Evolutionary conservation across 2,888 invertebrate species (phyloP).

Genomic region (Nycteola revayana): DNA sequence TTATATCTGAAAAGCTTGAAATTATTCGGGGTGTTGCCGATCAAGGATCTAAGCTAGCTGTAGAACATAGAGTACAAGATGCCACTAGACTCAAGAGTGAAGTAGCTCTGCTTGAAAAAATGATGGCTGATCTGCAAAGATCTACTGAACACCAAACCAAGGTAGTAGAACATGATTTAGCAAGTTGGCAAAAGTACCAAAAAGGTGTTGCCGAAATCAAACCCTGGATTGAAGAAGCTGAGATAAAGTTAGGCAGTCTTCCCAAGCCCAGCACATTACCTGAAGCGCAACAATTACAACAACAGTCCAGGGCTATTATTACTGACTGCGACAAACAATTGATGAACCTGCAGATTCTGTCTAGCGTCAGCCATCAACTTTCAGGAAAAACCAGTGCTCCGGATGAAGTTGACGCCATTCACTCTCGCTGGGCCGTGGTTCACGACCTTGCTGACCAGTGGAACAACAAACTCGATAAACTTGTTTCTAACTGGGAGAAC

Average conservation of each 20-base stretch:
- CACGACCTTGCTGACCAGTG: slow-evolving; percentile 90
- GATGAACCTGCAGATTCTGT: slow-evolving; percentile 87
- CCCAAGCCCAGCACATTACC: slow-evolving; percentile 89
- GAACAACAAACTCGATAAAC: slow-evolving; percentile 88
- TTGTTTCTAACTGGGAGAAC: slow-evolving; percentile 90
- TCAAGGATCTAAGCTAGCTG: slow-evolving; percentile 88
- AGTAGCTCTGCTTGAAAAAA: slow-evolving; percentile 87
- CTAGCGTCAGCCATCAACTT: slow-evolving; percentile 88
- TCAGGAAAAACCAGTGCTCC: slow-evolving; percentile 88
- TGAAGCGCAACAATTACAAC: slow-evolving; percentile 91
- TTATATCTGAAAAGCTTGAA: slow-evolving; percentile 89
- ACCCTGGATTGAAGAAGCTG: slow-evolving; percentile 94
- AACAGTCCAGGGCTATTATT: slow-evolving; percentile 87
- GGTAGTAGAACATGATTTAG: slow-evolving; percentile 88
- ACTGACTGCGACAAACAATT: slow-evolving; percentile 90
- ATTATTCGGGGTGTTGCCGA: slow-evolving; percentile 87
- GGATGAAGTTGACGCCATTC: slow-evolving; percentile 92
- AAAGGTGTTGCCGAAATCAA: slow-evolving; percentile 89
- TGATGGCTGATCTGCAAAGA: slow-evolving; percentile 88
- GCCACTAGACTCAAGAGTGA: slow-evolving; percentile 89
- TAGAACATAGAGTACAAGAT: slow-evolving; percentile 86
- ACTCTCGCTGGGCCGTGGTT: slow-evolving; percentile 92
- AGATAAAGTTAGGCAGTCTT: slow-evolving; percentile 87
- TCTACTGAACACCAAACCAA: slow-evolving; percentile 89
- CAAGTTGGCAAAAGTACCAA: slow-evolving; percentile 93